These are phyloP conservation scores for Drosophila paulistorum DNA, from an alignment of 1,140 invertebrate genomes.

Conservation along the genomic window DNA sequence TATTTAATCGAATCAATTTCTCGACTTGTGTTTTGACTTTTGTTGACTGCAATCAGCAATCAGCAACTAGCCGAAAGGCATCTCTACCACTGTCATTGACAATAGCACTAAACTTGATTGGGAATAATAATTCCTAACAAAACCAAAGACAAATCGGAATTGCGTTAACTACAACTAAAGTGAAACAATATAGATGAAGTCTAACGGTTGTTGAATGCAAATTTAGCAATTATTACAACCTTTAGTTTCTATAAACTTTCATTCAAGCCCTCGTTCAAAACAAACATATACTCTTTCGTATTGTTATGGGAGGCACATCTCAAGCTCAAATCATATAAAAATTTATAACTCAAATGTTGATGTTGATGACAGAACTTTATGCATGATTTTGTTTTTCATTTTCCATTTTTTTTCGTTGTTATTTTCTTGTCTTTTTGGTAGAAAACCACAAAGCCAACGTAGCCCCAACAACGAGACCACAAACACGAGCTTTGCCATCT, in stretches of 20 bases:
- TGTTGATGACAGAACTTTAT: slow-evolving; percentile 62
- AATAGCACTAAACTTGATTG: slow-evolving; percentile 72
- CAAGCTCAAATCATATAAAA: slow-evolving; percentile 68
- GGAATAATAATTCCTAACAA: slow-evolving; percentile 65
- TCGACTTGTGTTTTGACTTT: slow-evolving; percentile 47
- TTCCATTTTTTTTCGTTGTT: not conserved
- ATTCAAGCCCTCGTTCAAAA: slow-evolving; percentile 38
- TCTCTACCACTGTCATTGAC: slow-evolving; percentile 25
- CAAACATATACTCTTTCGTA: not conserved
- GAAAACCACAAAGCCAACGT: slow-evolving; percentile 25
- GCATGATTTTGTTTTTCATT: slow-evolving; percentile 49
- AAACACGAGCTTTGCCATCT: slow-evolving; percentile 50
- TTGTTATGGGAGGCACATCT: slow-evolving; percentile 34
- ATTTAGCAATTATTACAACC: too few relatives aligned
- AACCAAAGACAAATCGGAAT: slow-evolving; percentile 30
- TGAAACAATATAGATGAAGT: not conserved
- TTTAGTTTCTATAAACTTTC: slow-evolving; percentile 31
- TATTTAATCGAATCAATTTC: slow-evolving; percentile 38
- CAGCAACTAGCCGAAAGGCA: slow-evolving; percentile 49
- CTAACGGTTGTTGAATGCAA: not conserved
- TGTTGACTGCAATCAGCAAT: slow-evolving; percentile 62
- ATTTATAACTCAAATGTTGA: slow-evolving; percentile 72
- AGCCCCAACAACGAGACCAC: slow-evolving; percentile 11
- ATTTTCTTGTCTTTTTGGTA: not conserved
- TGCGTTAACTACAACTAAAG: slow-evolving; percentile 8